Base-by-base conservation (phyloP, 2,113 vertebrate species). In the Triplophysa tibetana region DNA sequence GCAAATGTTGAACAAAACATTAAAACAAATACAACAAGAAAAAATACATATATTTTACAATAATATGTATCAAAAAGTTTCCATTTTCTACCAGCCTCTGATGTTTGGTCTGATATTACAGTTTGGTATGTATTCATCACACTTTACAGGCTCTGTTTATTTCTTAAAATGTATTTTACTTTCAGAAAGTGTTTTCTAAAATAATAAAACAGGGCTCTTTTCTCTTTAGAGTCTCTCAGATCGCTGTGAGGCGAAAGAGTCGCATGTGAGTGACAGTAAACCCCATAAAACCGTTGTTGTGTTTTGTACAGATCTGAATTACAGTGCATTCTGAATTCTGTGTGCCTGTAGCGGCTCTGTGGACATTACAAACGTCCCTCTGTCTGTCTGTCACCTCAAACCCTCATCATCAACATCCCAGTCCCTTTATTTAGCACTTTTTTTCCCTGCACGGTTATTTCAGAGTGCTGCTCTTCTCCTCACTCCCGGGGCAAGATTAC, bases 391-490 rank as follows among this genome's bases (percentile, higher is more conserved):
- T 91, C 92, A 92, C 91, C 85, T 93, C 91, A 92, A 89, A 43
- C 50, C 78, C 65, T 72, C 82, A 72, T 76, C 83, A 8, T 94
- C 91, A 93, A 94, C 94, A 94, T 93, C 94, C 94, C 92, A 85
- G 93, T 92, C 94, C 94, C 90, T 94, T 94, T 93, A 93, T 72
- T 85, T 65, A 90, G 90, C 93, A 92, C 89, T 93, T 92, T 90
- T 94, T 94, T 94, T 93, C 63, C 70, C 43, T 63, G 87, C 90
- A 83, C 88, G 88, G 91, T 92, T 90, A 95, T 96, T 93, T 94
- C 93, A 94, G 94, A 97, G 95, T 97, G 96, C 95, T 94, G 94
- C 94, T 96, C 95, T 92, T 90, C 93, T 93, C 92, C 92, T 94
- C 94, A 93, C 93, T 94, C 93, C 94, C 90, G 54, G 91, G 89